Conservation (phyloP, 53 echinoderm and acorn worm genomes). For the Echinarachnius parma region DNA sequence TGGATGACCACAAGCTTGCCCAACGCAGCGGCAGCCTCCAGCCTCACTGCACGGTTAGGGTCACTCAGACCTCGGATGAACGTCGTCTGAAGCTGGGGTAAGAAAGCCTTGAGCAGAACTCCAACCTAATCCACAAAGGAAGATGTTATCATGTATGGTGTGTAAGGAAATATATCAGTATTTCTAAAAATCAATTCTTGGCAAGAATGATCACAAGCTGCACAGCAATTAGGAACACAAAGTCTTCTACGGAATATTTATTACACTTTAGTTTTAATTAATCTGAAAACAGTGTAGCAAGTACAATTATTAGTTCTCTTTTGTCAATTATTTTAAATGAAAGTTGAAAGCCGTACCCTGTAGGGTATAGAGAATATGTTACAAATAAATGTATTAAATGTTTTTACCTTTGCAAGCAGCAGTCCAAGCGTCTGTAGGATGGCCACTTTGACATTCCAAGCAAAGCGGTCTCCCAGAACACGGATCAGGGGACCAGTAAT, state of each 20-base stretch:
- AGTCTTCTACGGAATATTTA: not conserved
- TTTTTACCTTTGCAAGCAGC: constrained; percentile 87
- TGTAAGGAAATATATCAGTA: not conserved
- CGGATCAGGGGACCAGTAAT: constrained; percentile 97
- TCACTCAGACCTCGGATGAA: constrained; percentile 83
- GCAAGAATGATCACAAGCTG: too few species aligned
- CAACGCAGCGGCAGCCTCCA: constrained; percentile 88
- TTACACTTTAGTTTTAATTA: not conserved
- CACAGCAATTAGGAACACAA: not conserved
- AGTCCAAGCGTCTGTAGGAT: constrained; percentile 81
- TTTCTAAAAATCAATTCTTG: not conserved
- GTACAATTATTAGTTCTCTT: too few species aligned
- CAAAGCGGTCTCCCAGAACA: constrained; percentile 89
- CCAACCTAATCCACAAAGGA: constrained; percentile 96
- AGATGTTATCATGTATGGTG: too few species aligned
- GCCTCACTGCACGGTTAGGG: constrained; percentile 80
- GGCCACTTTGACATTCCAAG: constrained; percentile 96
- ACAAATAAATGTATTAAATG: too few species aligned
- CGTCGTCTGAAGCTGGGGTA: constrained; percentile 94
- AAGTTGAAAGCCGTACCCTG: too few species aligned
- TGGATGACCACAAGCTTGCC: constrained; percentile 91
- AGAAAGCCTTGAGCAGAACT: constrained; percentile 94
- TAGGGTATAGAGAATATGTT: too few species aligned
- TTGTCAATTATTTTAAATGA: too few species aligned
- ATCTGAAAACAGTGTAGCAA: too few species aligned